phyloP scores from a whole-genome alignment of 2,113 vertebrate genomes.

The Notarius quadriscutis region DNA sequence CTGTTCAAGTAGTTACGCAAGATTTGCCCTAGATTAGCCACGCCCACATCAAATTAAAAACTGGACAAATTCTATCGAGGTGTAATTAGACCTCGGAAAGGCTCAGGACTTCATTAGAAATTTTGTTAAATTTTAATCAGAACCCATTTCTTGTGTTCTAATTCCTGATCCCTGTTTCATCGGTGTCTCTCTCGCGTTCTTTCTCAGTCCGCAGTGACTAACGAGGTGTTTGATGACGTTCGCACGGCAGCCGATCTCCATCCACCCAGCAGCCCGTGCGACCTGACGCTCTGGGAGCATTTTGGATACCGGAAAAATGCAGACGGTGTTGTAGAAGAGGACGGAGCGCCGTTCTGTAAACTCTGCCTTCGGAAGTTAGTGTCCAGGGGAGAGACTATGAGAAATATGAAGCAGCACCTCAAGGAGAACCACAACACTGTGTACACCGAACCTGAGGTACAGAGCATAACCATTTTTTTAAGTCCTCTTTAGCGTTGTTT shows the following conservation, averaged over 20 bases:
- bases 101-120: neutral
- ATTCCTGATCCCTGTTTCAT: neutral
- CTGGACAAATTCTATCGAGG: neutral
- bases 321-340: conserved; percentile 31
- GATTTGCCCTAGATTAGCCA: neutral
- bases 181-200: neutral
- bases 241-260: conserved; percentile 8
- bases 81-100: neutral
- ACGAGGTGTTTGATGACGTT: conserved; percentile 27
- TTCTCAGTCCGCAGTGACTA: conserved; percentile 39
- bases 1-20: neutral
- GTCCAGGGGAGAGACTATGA: conserved; percentile 29
- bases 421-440: conserved; percentile 36
- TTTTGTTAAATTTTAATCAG: neutral
- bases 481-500: neutral
- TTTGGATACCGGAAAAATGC: conserved; percentile 25
- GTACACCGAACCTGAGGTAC: conserved; percentile 35
- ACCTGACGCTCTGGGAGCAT: conserved; percentile 30
- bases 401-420: conserved; percentile 44
- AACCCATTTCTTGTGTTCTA: neutral
- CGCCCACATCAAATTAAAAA: neutral
- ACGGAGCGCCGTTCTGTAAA: conserved; percentile 38
- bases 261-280: neutral
- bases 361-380: conserved; percentile 33
- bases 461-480: too few species aligned